These are phyloP conservation scores for Imbricaverruca yamaguchii DNA, from an alignment of 2,888 invertebrate species.

Conservation along the genomic window DNA sequence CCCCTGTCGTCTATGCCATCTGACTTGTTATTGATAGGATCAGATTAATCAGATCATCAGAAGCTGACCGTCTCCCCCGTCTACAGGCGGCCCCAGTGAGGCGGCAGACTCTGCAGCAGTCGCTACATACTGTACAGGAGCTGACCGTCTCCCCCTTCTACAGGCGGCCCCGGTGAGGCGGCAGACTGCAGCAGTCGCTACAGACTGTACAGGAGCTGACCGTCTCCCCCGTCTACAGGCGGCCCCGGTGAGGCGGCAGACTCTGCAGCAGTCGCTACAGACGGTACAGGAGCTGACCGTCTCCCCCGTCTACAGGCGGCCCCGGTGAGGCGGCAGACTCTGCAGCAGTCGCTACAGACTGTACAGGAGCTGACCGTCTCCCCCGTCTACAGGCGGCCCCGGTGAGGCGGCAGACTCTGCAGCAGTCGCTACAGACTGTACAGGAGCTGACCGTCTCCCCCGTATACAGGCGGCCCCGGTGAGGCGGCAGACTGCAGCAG, in stretches of 20 bases:
- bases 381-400: constrained; percentile 37
- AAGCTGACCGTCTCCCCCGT: too few relatives aligned
- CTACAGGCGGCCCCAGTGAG: not conserved
- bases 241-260: constrained; percentile 39
- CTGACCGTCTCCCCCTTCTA: constrained; percentile 39
- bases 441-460: constrained; percentile 51
- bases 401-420: constrained; percentile 49
- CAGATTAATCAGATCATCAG: too few relatives aligned
- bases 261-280: constrained; percentile 64
- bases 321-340: constrained; percentile 39
- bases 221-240: too few relatives aligned
- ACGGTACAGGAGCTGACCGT: constrained; percentile 57
- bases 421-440: constrained; percentile 59
- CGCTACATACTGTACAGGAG: constrained; percentile 62
- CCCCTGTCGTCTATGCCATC: too few relatives aligned
- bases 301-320: constrained; percentile 48
- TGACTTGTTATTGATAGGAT: too few relatives aligned
- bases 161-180: constrained; percentile 51
- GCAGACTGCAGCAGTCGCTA: too few relatives aligned
- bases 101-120: constrained; percentile 54
- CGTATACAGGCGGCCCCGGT: constrained; percentile 51
- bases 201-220: too few relatives aligned
- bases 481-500: too few relatives aligned
- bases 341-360: too few relatives aligned
- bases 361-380: constrained; percentile 51